Evolutionary conservation across 2,797 vertebrate species (phyloP), one percentile per base, ranked within the genome.

Genomic region (Enteromius paludinosus): DNA sequence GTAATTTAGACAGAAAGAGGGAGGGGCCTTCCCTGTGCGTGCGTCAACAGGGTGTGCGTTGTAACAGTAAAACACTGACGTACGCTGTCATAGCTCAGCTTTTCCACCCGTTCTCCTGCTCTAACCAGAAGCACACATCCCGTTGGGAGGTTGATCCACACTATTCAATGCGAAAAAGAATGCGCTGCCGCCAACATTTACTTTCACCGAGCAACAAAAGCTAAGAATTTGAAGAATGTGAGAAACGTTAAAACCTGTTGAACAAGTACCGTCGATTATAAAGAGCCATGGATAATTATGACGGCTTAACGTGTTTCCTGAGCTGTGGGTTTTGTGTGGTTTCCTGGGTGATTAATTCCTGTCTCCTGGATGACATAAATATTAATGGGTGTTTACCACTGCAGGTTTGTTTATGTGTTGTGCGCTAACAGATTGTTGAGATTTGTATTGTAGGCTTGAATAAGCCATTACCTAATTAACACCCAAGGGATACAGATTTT

Each of bases 11-110:
- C 62, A 59, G 65, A 83, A 25, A 76, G 45, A 49, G 52, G 70
- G 65, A 78, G 61, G 61, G 72, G 17, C 3, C 20, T 52, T 56
- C 17, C 23, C 65, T 71, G 23, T 45, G 2, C 0, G 10, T 72
- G 73, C 70, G 76, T 88, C 78, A 88, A 52, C 62, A 72, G 85
- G 87, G 85, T 65, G 86, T 84, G 66, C 71, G 49, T 35, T 64
- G 20, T 49, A 45, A 80, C 61, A 70, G 75, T 78, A 20, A 75
- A 47, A 76, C 68, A 47, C 68, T 68, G 69, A 83, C 30, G 10
- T 73, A 70, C 8, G 6, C 25, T 65, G 52, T 43, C 74, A 66
- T 17, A n/a, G 64, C 66, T 33, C 14, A 81, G 80, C 38, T 74
- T 70, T 81, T 74, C 80, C 61, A 81, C 66, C 65, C 74, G 18